Evolutionary conservation across 2,888 invertebrate genomes (phyloP).

Genomic region (Ligdia adustata): DNA sequence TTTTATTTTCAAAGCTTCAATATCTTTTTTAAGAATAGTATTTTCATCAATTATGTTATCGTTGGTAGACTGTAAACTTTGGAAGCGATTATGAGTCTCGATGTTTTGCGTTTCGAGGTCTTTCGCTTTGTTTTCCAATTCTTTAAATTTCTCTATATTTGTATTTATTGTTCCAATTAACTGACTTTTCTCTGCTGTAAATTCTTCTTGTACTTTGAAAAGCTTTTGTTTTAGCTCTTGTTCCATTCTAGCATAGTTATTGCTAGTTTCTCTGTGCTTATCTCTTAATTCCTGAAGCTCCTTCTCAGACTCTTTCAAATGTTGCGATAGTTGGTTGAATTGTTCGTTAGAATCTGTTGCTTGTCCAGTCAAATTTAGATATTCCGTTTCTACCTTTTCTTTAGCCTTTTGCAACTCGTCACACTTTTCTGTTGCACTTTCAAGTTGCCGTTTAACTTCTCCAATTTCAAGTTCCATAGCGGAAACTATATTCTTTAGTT

Average conservation of each 20-base stretch:
- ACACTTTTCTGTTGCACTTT: constrained; percentile 82
- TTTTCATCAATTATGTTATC: constrained; percentile 74
- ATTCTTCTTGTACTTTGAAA: constrained; percentile 74
- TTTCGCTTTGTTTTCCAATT: constrained; percentile 63
- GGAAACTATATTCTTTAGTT: constrained; percentile 68
- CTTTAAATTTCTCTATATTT: constrained; percentile 63
- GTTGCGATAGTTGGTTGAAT: constrained; percentile 80
- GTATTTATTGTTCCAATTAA: constrained; percentile 64
- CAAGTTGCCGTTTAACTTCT: constrained; percentile 83
- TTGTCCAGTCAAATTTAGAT: constrained; percentile 83
- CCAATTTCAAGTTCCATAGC: constrained; percentile 81
- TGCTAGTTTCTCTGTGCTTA: constrained; percentile 68
- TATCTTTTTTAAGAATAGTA: constrained; percentile 68
- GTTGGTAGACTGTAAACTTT: constrained; percentile 58
- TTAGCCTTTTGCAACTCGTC: constrained; percentile 82
- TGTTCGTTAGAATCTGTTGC: constrained; percentile 85
- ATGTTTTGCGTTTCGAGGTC: constrained; percentile 56
- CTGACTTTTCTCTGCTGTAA: constrained; percentile 64
- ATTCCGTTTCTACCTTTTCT: constrained; percentile 83
- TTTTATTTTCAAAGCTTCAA: constrained; percentile 64
- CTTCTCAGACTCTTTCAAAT: constrained; percentile 83
- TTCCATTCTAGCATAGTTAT: constrained; percentile 71
- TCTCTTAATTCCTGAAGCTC: constrained; percentile 80
- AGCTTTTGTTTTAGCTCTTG: constrained; percentile 78
- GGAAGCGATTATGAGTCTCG: constrained; percentile 56